phyloP scores from a whole-genome alignment of 2,797 vertebrate species.

The Taeniopygia guttata region DNA sequence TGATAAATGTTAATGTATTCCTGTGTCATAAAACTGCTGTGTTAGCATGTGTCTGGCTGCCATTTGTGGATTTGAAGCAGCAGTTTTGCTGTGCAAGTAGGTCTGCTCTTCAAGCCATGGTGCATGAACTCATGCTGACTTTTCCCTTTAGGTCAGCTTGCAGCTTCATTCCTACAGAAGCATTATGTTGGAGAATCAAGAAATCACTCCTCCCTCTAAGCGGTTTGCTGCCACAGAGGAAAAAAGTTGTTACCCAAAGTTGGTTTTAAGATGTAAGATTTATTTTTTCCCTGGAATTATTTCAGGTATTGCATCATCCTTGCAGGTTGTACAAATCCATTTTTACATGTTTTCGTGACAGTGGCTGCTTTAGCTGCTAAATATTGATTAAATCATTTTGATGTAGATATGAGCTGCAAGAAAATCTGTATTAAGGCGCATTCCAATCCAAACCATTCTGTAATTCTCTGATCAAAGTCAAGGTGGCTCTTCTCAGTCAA shows the following conservation, averaged over 20 bases:
- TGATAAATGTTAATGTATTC: constrained; percentile 46
- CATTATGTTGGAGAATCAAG: not conserved
- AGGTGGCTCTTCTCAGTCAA: not conserved
- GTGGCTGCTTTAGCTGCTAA: not conserved
- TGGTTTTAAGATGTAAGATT: not conserved
- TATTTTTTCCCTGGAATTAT: not conserved
- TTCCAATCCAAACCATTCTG: not conserved
- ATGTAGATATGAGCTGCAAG: not conserved
- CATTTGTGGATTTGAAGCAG: not conserved
- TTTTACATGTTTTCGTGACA: not conserved
- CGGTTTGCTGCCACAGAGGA: not conserved
- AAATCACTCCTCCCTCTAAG: not conserved
- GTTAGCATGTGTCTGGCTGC: constrained; percentile 31
- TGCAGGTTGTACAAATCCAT: not conserved
- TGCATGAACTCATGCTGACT: not conserved
- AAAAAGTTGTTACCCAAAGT: not conserved
- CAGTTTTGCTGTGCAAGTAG: constrained; percentile 19
- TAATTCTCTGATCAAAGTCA: not conserved
- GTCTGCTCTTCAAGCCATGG: not conserved
- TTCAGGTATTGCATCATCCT: not conserved
- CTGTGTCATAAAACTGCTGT: not conserved
- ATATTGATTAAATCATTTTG: not conserved
- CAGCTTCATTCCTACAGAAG: not conserved
- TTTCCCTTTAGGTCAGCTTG: not conserved
- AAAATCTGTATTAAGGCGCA: not conserved